phyloP scores from a whole-genome alignment of 2,888 invertebrate species.

The Cremastinae sp. region DNA sequence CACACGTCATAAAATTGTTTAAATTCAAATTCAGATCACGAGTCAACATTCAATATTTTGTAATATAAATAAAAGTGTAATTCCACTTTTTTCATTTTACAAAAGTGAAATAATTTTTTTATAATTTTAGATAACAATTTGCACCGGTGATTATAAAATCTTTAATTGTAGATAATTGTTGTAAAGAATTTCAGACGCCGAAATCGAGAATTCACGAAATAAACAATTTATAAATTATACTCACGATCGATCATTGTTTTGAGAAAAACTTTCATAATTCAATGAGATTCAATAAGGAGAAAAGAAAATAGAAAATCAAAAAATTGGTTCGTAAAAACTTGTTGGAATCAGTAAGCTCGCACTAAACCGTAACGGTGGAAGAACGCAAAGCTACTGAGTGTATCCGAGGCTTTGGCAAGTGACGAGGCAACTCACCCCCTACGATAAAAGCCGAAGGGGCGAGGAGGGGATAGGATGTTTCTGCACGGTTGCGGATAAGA shows the following conservation, averaged over 20 bases:
- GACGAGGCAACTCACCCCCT: conserved; percentile 44
- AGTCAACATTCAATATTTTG: too few species aligned
- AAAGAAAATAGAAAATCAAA: background rate
- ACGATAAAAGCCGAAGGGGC: conserved; percentile 45
- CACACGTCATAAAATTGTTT: too few species aligned
- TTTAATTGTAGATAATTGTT: too few species aligned
- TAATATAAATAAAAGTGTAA: too few species aligned
- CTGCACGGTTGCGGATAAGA: conserved; percentile 2
- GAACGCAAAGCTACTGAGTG: conserved; percentile 55
- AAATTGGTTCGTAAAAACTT: background rate
- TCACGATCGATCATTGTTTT: conserved; percentile 29
- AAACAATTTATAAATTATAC: conserved; percentile 7
- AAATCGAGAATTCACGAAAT: background rate
- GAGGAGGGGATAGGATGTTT: conserved; percentile 30
- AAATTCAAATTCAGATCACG: too few species aligned
- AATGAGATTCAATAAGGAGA: background rate
- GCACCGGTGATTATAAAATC: too few species aligned
- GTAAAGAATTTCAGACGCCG: background rate
- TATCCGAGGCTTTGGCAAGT: conserved; percentile 43
- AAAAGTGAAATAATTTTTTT: too few species aligned
- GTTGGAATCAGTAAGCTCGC: conserved; percentile 11
- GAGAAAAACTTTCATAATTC: conserved; percentile 13
- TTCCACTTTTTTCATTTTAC: too few species aligned
- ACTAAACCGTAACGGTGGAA: conserved; percentile 47
- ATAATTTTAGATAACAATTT: too few species aligned